Conservation (phyloP, 1,140 invertebrate genomes). For the Trichogramma pretiosum region DNA sequence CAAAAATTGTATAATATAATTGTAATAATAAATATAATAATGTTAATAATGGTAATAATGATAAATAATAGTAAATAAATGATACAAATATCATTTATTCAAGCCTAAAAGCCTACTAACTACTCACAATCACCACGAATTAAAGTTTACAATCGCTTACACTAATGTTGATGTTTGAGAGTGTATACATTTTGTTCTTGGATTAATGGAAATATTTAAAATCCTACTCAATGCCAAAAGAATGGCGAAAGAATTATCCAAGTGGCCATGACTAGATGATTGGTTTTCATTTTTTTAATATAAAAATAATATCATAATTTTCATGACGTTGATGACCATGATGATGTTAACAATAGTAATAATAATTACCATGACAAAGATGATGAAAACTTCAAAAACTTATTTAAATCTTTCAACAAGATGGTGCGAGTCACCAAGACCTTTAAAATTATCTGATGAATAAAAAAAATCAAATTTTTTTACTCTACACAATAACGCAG, state of each 20-base stretch:
- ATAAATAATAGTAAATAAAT: conserved; percentile 16
- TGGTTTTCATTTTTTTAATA: conserved; percentile 38
- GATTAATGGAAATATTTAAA: too few relatives aligned
- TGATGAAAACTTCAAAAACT: too few relatives aligned
- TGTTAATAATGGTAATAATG: conserved; percentile 16
- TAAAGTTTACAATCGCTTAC: too few relatives aligned
- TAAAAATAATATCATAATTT: too few relatives aligned
- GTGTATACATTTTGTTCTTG: too few relatives aligned
- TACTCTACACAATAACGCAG: conserved; percentile 15
- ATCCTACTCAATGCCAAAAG: conserved; percentile 23
- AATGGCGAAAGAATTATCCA: conserved; percentile 32
- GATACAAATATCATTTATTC: conserved; percentile 15
- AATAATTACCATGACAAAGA: too few relatives aligned
- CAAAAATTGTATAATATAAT: conserved; percentile 7
- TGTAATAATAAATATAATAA: conserved; percentile 9
- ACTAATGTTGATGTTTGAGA: too few relatives aligned
- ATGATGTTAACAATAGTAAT: too few relatives aligned
- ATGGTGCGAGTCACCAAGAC: conserved; percentile 39
- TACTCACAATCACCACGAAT: too few relatives aligned
- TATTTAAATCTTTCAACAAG: conserved; percentile 46
- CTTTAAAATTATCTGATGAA: conserved; percentile 39
- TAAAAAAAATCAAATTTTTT: conserved; percentile 22
- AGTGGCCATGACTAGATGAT: conserved; percentile 48
- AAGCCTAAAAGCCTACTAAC: conserved; percentile 13
- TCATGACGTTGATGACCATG: too few relatives aligned